A percentile compares a stretch with the other conserved stretches of the same genome.
Conservation (phyloP, 2,888 invertebrate genomes). For the Meliscaeva auricollis region DNA sequence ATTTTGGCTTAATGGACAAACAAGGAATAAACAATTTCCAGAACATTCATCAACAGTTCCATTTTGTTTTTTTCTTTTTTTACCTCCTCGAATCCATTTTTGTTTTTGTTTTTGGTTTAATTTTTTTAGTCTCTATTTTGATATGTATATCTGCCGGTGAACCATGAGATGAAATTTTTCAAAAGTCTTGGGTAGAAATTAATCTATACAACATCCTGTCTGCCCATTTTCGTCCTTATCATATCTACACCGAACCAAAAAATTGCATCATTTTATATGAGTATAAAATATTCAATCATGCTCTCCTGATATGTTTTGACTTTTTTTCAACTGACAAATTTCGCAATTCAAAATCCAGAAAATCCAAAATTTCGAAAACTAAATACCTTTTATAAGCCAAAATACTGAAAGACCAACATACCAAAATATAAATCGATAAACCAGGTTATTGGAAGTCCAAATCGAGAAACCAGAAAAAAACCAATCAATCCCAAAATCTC, state of each 20-base stretch:
- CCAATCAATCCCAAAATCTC: too few species aligned
- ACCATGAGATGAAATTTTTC: conserved; percentile 34
- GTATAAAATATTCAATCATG: too few species aligned
- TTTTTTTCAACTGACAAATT: too few species aligned
- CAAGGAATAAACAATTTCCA: conserved; percentile 15
- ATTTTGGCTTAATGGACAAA: conserved; percentile 39
- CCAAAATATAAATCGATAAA: too few species aligned
- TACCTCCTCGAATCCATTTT: not conserved
- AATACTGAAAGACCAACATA: too few species aligned
- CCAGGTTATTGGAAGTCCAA: too few species aligned
- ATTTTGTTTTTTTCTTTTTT: conserved; percentile 6
- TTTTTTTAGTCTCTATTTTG: not conserved
- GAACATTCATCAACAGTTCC: conserved; percentile 43
- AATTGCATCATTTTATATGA: too few species aligned
- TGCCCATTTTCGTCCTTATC: not conserved
- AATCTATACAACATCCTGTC: not conserved
- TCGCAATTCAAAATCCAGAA: too few species aligned
- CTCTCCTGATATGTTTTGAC: too few species aligned
- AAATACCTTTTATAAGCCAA: too few species aligned
- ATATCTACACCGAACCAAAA: not conserved
- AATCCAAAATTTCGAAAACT: too few species aligned
- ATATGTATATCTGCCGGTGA: conserved; percentile 36
- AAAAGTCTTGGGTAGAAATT: conserved; percentile 20
- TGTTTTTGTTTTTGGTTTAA: not conserved
- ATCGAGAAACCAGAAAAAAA: too few species aligned